Base-by-base conservation (phyloP, 2,113 vertebrate genomes). In the Dipodomys stephensi region DNA sequence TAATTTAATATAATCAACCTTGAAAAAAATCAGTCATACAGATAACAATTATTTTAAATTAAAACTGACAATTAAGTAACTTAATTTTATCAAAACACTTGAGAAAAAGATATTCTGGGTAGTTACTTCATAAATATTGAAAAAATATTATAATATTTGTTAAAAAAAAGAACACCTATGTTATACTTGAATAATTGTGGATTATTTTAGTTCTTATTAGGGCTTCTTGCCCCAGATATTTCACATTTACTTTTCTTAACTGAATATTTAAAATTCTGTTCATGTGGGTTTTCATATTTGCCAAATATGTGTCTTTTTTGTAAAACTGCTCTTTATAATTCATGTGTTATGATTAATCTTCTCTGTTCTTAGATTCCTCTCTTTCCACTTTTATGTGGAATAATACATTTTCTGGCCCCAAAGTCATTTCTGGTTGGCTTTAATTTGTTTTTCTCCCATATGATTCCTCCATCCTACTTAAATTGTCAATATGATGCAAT, bases 1-100 rank as follows among this genome's bases (percentile, higher is more conserved):
- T n/a, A 72, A 27, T 23, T 96, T 79, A 82, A 85, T 92, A 87
- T 87, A 87, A 32, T 27, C 92, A 90, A 27, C 32, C 79, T 92
- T 91, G 80, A 57, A 57, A 57, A 49, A 64, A 67, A 92, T 69
- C 19, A 35, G 1, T 85, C 3, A 71, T 77, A 83, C 88, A 95
- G 7, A 6, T 5, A 88, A 28, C 78, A 18, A 8, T 60, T 28
- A 2, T 92, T 92, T 57, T 87, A 82, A 90, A 23, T 80, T 71
- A 86, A 74, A 2, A 49, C 44, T 67, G 39, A 49, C 67, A 92
- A 32, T 3, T 0, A 11, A 39, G 44, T 28, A 23, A 80, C 85
- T 39, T 96, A 73, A 88, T 81, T 91, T 83, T 73, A 67, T 74
- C 53, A 87, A 83, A 76, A 18, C 46, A 15, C 25, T 74, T 28